Conservation (phyloP, 2,888 invertebrate species). For the Mimumesa dahlbomi region DNA sequence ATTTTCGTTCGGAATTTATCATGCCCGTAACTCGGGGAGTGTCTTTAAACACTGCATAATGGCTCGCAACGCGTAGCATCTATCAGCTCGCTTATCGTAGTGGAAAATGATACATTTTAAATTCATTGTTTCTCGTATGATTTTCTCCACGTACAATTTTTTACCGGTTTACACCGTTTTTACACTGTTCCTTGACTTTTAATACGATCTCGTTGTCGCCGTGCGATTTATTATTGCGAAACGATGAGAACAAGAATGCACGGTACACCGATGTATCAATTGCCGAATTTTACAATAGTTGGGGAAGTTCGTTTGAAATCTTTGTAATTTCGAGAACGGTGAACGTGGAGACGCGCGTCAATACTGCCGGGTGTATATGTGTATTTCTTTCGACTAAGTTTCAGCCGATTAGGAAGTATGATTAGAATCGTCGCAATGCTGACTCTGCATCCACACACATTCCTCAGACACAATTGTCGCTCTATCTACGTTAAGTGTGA, state of each 20-base stretch:
- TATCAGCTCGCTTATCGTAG: constrained; percentile 17
- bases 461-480: constrained; percentile 72
- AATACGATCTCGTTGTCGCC: too few species aligned
- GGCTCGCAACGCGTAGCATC: constrained; percentile 14
- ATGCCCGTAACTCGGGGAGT: not conserved
- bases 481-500: constrained; percentile 64
- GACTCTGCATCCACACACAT: constrained; percentile 65
- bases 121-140: not conserved
- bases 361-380: not conserved
- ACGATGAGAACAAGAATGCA: too few species aligned
- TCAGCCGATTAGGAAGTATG: constrained; percentile 46
- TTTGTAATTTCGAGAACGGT: not conserved
- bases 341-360: not conserved
- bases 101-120: not conserved
- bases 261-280: too few species aligned
- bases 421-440: constrained; percentile 40
- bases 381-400: constrained; percentile 47
- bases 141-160: too few species aligned
- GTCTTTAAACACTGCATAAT: not conserved
- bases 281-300: too few species aligned
- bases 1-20: constrained; percentile 9
- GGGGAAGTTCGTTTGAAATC: too few species aligned
- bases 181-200: too few species aligned
- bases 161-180: too few species aligned
- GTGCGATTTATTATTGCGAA: too few species aligned